Conservation (phyloP, 2,888 invertebrate species). For the Coleophora flavipennella region DNA sequence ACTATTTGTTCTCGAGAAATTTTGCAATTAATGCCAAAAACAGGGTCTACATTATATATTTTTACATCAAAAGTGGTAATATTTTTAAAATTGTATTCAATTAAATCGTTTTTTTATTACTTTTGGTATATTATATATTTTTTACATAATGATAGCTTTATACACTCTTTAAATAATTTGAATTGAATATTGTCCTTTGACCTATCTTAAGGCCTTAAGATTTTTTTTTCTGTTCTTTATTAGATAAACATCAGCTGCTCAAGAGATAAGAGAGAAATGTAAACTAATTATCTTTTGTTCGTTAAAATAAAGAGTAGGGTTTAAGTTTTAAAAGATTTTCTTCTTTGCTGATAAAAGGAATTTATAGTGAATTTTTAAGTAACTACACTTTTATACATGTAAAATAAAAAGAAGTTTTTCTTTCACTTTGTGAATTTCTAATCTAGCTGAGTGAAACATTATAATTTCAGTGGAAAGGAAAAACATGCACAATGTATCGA, state of each 20-base stretch:
- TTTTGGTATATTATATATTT: too few relatives aligned
- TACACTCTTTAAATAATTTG: too few relatives aligned
- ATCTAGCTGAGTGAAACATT: constrained; percentile 4
- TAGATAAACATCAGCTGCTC: constrained; percentile 4
- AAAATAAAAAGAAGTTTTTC: background rate
- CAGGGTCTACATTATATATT: too few relatives aligned
- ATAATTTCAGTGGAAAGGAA: constrained; percentile 4
- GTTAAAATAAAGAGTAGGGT: constrained; percentile 11
- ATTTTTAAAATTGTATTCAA: too few relatives aligned
- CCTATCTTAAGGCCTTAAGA: background rate
- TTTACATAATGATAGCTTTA: too few relatives aligned
- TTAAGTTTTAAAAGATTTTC: constrained; percentile 14
- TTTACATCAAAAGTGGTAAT: too few relatives aligned
- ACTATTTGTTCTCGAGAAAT: too few relatives aligned
- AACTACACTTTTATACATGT: constrained; percentile 9
- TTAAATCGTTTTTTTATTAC: too few relatives aligned
- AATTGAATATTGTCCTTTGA: too few relatives aligned
- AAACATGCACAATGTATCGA: constrained; percentile 24
- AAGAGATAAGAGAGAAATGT: constrained; percentile 9
- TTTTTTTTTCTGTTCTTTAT: background rate
- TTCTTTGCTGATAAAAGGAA: constrained; percentile 13
- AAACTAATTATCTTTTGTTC: constrained; percentile 10
- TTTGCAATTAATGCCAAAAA: too few relatives aligned
- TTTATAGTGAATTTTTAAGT: constrained; percentile 17
- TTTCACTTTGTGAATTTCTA: constrained; percentile 1